Base-by-base conservation (phyloP, 2,797 vertebrate genomes). In the Mergus octosetaceus region DNA sequence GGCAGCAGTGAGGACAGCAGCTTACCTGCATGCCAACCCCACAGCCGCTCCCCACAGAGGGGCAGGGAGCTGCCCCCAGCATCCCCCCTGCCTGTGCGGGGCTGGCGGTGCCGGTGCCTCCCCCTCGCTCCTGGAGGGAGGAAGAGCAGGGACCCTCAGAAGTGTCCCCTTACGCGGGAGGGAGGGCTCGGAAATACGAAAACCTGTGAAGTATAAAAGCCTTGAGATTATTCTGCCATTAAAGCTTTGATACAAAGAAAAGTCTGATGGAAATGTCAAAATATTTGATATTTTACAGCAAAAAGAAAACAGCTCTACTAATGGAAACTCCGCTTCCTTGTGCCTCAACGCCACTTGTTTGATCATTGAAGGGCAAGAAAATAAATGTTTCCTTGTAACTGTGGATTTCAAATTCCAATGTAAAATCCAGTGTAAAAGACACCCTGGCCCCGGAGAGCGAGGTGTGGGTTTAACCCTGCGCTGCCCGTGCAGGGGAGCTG, bases 251-350 rank as follows among this genome's bases (percentile, higher is more conserved):
- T 96, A 88, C 83, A 94, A 94, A 96, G 95, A 12, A 74, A 96
- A 94, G 68, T 14, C 95, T 96, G 95, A 97, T 96, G 95, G 96
- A 97, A 96, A 94, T 97, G 96, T 96, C 96, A 97, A 96, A 96
- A 94, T 95, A 97, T 96, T 96, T 96, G 95, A 96, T 96, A 97
- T 96, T 97, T 96, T 94, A 94, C 85, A 94, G 95, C 91, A 90
- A 90, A 90, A 94, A 74, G 92, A 94, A 96, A 94, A 93, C 95
- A 94, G 85, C 91, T 96, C 74, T 39, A 36, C 89, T 96, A 94
- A 96, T 95, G 95, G 95, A 96, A 97, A 96, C 74, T 79, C 74
- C 0, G 49, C 68, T 95, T 94, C 85, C 90, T 34, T 41, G 74
- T 79, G 90, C 95, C 77, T 94, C 10, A 2, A 87, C 41, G 3